These are phyloP conservation scores for Clusia tigrina DNA, from an alignment of 2,888 invertebrate genomes.

Conservation along the genomic window DNA sequence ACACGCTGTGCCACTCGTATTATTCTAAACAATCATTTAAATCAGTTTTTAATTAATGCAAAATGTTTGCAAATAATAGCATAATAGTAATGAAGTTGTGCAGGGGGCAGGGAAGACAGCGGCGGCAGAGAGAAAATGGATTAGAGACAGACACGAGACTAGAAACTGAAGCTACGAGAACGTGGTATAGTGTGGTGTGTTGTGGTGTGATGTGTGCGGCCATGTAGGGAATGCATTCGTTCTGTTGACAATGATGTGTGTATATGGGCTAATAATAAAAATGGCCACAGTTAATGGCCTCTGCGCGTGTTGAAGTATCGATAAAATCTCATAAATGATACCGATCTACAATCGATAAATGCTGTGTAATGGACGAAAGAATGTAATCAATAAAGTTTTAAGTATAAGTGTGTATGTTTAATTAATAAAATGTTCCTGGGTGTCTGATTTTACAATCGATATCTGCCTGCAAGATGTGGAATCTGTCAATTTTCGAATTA, in stretches of 20 bases:
- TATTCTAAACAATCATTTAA: constrained; percentile 27
- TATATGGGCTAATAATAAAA: too few relatives aligned
- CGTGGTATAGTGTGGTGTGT: background rate
- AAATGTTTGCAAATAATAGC: constrained; percentile 47
- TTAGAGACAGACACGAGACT: too few relatives aligned
- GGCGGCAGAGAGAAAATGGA: background rate
- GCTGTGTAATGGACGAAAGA: background rate
- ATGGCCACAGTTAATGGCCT: too few relatives aligned
- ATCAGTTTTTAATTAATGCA: constrained; percentile 55
- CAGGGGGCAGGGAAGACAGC: background rate
- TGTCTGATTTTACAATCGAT: too few relatives aligned
- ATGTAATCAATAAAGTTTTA: too few relatives aligned
- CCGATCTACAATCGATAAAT: background rate
- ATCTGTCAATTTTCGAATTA: too few relatives aligned
- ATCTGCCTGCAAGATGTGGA: too few relatives aligned
- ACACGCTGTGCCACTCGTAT: background rate
- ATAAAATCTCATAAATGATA: too few relatives aligned
- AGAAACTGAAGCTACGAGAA: background rate
- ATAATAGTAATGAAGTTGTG: constrained; percentile 24
- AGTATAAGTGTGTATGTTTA: too few relatives aligned
- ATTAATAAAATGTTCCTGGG: too few relatives aligned
- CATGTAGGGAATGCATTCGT: background rate
- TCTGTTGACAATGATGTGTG: background rate
- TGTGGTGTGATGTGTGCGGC: background rate
- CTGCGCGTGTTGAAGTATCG: too few relatives aligned